Conservation (phyloP, 1,140 invertebrate species). For the Tribolium castaneum region DNA sequence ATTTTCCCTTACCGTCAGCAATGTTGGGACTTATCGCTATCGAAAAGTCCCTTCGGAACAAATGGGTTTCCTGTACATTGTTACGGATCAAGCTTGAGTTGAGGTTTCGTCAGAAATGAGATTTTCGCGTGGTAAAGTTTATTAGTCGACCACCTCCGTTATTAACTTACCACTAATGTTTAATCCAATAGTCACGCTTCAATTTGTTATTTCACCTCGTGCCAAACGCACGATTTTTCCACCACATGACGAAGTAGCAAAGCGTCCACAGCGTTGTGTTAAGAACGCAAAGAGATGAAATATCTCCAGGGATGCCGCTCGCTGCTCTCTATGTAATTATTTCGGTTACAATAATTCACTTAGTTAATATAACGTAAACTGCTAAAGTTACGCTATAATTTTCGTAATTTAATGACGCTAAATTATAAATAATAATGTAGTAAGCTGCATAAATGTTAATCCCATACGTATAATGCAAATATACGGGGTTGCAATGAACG, state of each 20-base stretch:
- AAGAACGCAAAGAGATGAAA: constrained; percentile 33
- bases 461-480: constrained; percentile 27
- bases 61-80: constrained; percentile 8
- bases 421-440: constrained; percentile 45
- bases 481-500: constrained; percentile 7
- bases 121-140: constrained; percentile 20
- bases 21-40: background rate
- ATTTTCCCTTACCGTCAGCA: background rate
- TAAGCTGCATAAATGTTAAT: constrained; percentile 15
- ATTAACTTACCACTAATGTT: constrained; percentile 25
- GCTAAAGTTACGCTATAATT: constrained; percentile 47
- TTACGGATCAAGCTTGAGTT: background rate
- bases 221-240: background rate
- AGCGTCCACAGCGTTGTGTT: background rate
- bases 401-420: constrained; percentile 45
- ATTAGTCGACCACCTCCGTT: constrained; percentile 8
- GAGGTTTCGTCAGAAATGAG: constrained; percentile 8
- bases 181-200: constrained; percentile 19
- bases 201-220: constrained; percentile 6
- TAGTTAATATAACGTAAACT: constrained; percentile 43
- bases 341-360: constrained; percentile 49
- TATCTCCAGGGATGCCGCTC: constrained; percentile 32
- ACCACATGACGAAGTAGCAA: background rate
- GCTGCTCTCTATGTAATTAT: constrained; percentile 41
- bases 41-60: constrained; percentile 3